Base-by-base conservation (phyloP, 2,113 vertebrate genomes). In the Empidonax traillii region DNA sequence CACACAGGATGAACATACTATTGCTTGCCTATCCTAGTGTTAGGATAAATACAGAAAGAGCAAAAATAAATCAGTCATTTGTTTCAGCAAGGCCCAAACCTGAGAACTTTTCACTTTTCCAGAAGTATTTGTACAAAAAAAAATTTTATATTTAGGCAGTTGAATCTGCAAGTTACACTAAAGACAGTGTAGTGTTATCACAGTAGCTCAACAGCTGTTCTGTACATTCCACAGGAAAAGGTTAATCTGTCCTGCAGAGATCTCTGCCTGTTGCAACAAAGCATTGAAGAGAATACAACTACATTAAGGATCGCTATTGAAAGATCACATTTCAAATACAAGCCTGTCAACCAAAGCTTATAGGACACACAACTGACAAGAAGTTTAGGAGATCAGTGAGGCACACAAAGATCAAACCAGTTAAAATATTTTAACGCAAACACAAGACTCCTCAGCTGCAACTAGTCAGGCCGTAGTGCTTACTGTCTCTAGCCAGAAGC, bases 401-500 rank as follows among this genome's bases (percentile, higher is more conserved):
- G 39, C 56, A 82, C 21, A 51, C 13, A 47, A 73, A 51, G 12
- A 82, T 35, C 39, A 63, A 18, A 77, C n/a, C 43, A 91, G 25
- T 66, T 85, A 82, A 77, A 46, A 13, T 9, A 83, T 11, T 77
- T 58, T 62, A 80, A 83, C 52, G 86, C 33, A n/a, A 71, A 91
- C 12, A 51, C 4, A 66, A 52, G 37, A 47, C 63, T 77, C 41
- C 56, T 74, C 51, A 88, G 33, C 25, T 47, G 55, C 52, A 68
- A 52, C 47, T 52, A 41, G 20, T 58, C 35, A 71, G 35, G 43
- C 53, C 52, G 18, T 7, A 95, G 94, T 87, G 88, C 98, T 95
- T 96, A 99, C 99, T 94, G 99, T 99, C 97, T 99, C 99, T 97
- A 99, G 97, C 99, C 99, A 99, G 98, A 99, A 99, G 93, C 99